These are phyloP conservation scores for Salmo trutta DNA, from an alignment of 2,797 vertebrate genomes.

Conservation along the genomic window DNA sequence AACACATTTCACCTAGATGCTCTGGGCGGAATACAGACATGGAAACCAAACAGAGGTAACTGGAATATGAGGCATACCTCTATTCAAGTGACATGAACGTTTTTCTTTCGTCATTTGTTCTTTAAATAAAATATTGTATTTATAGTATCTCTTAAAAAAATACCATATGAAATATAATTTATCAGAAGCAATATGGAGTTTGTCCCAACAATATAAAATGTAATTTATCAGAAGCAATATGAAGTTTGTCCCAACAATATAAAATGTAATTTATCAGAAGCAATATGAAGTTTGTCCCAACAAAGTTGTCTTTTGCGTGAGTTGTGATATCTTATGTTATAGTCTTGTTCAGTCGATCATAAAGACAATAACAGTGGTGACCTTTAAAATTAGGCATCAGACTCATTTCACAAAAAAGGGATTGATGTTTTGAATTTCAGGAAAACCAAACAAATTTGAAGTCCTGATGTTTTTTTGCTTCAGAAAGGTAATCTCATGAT, in stretches of 20 bases:
- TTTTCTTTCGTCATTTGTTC: background rate
- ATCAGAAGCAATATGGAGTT: background rate
- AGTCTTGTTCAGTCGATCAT: background rate
- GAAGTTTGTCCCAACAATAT: background rate
- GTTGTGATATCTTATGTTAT: background rate
- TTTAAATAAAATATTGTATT: background rate
- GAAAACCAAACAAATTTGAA: too few species aligned
- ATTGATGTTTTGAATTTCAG: background rate
- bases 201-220: background rate
- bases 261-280: too few species aligned
- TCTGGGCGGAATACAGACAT: background rate
- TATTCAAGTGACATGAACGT: background rate
- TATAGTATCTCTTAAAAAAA: background rate
- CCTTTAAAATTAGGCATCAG: background rate
- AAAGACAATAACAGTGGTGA: background rate
- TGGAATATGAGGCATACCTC: background rate
- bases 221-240: background rate
- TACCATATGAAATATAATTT: too few species aligned
- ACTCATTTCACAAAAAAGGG: background rate
- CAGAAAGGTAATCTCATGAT: too few species aligned
- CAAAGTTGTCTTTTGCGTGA: background rate
- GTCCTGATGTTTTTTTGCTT: too few species aligned
- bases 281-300: background rate
- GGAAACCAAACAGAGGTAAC: background rate
- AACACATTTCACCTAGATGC: background rate